Evolutionary conservation across 2,888 invertebrate species (phyloP), one percentile per base, ranked within the genome.

Genomic region (Watsonalla cultraria): DNA sequence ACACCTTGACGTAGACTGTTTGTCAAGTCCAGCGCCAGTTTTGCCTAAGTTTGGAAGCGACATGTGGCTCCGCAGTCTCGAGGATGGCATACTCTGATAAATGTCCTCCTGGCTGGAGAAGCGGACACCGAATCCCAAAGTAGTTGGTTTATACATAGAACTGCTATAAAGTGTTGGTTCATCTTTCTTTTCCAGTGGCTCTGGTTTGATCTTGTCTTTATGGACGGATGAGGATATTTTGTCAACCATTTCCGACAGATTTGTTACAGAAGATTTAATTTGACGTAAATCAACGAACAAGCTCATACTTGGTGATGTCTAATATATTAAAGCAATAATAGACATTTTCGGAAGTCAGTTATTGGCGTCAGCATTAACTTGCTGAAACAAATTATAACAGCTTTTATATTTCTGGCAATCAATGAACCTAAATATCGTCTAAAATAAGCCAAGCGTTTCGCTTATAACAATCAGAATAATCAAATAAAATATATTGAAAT

Each of bases 41-140:
- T 90, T 90, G 9, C 80, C 90, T 62, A 90, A 76, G 71, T 90
- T 89, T 35, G 90, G 90, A 45, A 90, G 74, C n/a, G 90, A 90
- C 86, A 90, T 84, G 61, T 90, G 90, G 68, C 83, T 86, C 42
- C 89, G 81, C 52, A 90, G 72, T 65, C 89, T 75, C 48, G 90
- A 88, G 6, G 90, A 89, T 14, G 90, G 89, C 85, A 90, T 78
- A 57, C 83, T 82, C 56, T 82, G 78, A 60, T 81, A 86, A 50
- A 90, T 82, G 64, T 90, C 84, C 65, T 90, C 90, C 71, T 90
- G 90, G 55, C 90, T 90, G 34, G 90, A 88, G 70, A 90, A 90
- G 24, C 89, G 82, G 39, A 90, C 90, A 24, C 90, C 90, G 54
- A 89, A 84, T 1, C 90, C 90, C 54, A 90, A 70, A 6, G 84